Percentiles rank a stretch among this genome's conserved stretches.
Conservation (phyloP, 2,888 invertebrate genomes). For the Cephus pulcher region DNA sequence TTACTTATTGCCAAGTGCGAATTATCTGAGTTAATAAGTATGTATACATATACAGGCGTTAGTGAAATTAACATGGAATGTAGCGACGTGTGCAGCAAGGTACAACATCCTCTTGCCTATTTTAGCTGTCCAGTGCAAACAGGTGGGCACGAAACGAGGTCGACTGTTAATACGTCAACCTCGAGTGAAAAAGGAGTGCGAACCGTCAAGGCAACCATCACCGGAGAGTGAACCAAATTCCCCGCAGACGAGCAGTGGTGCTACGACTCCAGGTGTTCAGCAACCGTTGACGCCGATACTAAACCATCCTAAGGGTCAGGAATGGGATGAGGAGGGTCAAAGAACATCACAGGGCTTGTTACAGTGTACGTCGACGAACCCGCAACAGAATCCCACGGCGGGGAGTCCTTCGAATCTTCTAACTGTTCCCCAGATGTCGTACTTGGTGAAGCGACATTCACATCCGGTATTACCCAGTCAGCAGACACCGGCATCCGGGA, state of each 20-base stretch:
- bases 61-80: neutral
- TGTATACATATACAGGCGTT: neutral
- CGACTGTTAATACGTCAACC: constrained; percentile 76
- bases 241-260: constrained; percentile 44
- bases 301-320: constrained; percentile 46
- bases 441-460: constrained; percentile 76
- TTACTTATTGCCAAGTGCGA: neutral
- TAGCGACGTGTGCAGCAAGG: neutral
- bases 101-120: constrained; percentile 12
- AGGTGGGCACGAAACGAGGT: constrained; percentile 73
- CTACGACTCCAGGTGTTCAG: constrained; percentile 8
- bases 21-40: neutral
- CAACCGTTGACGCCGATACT: constrained; percentile 67
- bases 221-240: constrained; percentile 62
- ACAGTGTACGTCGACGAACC: constrained; percentile 49
- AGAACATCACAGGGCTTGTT: constrained; percentile 22
- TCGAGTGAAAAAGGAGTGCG: constrained; percentile 75
- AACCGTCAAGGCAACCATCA: constrained; percentile 65
- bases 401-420: constrained; percentile 70
- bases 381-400: constrained; percentile 71
- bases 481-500: constrained; percentile 58
- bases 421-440: constrained; percentile 71
- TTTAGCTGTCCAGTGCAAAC: constrained; percentile 37
- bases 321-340: constrained; percentile 38
- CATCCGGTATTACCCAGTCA: constrained; percentile 75